phyloP scores from a whole-genome alignment of 2,888 invertebrate species.

The Agrotis puta region DNA sequence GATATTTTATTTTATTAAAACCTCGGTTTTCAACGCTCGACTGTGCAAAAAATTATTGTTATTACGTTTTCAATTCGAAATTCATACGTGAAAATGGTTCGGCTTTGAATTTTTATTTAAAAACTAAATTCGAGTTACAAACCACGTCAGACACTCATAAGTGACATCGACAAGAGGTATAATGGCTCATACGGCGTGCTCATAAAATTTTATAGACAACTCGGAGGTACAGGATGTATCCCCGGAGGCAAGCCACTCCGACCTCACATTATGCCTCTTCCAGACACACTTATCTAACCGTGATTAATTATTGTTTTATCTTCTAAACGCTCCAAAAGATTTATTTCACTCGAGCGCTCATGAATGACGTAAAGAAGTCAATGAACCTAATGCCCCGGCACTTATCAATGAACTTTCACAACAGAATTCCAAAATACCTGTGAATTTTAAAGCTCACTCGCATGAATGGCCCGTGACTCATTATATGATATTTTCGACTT shows the following conservation, averaged over 20 bases:
- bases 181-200: constrained; percentile 85
- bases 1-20: constrained; percentile 25
- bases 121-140: constrained; percentile 75
- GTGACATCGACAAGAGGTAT: constrained; percentile 85
- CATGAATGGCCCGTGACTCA: constrained; percentile 20
- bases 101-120: constrained; percentile 58
- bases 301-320: constrained; percentile 87
- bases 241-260: constrained; percentile 75
- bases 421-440: constrained; percentile 41
- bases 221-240: constrained; percentile 80
- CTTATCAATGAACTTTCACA: constrained; percentile 45
- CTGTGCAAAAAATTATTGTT: constrained; percentile 17
- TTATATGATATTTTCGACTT: constrained; percentile 38
- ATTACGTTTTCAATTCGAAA: constrained; percentile 39
- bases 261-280: constrained; percentile 79
- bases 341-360: constrained; percentile 72
- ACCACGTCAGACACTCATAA: constrained; percentile 80
- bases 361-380: constrained; percentile 66
- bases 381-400: constrained; percentile 50
- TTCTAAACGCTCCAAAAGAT: constrained; percentile 75
- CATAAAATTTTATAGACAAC: constrained; percentile 88
- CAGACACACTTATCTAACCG: constrained; percentile 85
- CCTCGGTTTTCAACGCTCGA: neutral
- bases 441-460: constrained; percentile 44
- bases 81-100: constrained; percentile 30